These are phyloP conservation scores for Drosophila tanythrix DNA, from an alignment of 2,888 invertebrate species.

Conservation along the genomic window DNA sequence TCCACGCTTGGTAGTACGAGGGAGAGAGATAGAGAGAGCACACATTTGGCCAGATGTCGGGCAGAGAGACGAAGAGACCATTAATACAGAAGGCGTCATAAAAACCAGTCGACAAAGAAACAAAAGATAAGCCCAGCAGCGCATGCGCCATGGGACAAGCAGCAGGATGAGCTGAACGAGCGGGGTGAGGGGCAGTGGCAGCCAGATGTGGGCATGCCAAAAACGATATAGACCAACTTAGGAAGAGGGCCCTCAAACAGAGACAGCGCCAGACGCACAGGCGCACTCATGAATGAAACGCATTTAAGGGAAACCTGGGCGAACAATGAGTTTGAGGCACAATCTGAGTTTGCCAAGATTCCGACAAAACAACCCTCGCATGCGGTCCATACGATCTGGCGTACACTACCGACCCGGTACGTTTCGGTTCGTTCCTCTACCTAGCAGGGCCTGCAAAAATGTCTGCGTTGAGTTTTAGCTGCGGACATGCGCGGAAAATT, in stretches of 20 bases:
- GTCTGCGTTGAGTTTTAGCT: neutral
- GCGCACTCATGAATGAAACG: constrained; percentile 58
- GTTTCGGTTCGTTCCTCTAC: constrained; percentile 31
- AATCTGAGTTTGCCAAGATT: neutral
- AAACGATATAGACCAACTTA: constrained; percentile 59
- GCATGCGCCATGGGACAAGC: constrained; percentile 58
- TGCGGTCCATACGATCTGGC: constrained; percentile 44
- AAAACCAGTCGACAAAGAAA: constrained; percentile 67
- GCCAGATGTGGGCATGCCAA: constrained; percentile 69
- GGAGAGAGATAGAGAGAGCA: constrained; percentile 10
- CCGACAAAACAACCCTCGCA: constrained; percentile 51
- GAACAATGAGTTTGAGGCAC: constrained; percentile 44
- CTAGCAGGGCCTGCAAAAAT: constrained; percentile 33
- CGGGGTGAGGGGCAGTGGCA: constrained; percentile 28
- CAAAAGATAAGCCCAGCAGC: constrained; percentile 56
- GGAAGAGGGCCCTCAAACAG: constrained; percentile 23
- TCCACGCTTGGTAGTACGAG: neutral
- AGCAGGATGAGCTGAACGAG: neutral
- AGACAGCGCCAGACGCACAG: constrained; percentile 17
- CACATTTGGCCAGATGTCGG: constrained; percentile 67
- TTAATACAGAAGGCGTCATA: constrained; percentile 58
- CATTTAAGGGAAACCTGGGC: constrained; percentile 21
- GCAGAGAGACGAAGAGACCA: constrained; percentile 35
- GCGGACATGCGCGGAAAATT: constrained; percentile 63
- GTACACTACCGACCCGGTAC: constrained; percentile 6